Base-by-base conservation (phyloP, 2,888 invertebrate genomes). In the Andricus curvator region DNA sequence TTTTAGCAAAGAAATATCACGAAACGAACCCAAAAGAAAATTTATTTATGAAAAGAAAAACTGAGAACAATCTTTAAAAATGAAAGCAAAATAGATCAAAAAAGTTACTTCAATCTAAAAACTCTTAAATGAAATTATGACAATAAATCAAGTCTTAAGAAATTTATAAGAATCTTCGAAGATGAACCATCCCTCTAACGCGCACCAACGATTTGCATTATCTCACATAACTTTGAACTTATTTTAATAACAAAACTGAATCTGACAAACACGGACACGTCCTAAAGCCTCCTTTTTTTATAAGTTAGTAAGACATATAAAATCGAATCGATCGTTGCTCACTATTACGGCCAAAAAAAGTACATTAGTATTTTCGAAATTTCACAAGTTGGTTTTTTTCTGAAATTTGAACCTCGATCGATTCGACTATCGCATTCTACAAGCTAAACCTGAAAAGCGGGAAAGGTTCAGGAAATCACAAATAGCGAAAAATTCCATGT, bases 381-480 rank as follows among this genome's bases (percentile, higher is more conserved):
- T 41, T 13, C 11, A 13, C 41, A 41, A 41, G 8, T 65, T 37
- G n/a, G 5, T 37, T n/a, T 25, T 25, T 25, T 25, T 4, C 22
- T 9, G 9, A n/a, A 25, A 44, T 13, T 20, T 9, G n/a, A 79
- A 56, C 76, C 78, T 62, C 64, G 79, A 83, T 82, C 77, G 74
- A 83, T 17, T 82, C 80, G 80, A 82, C 60, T 33, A 65, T 77
- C 48, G 51, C 78, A 78, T 70, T 48, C 65, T 83, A 70, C 62
- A 80, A 80, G 68, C 78, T 81, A 80, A 60, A 76, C 22, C 25
- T 33, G n/a, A 48, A 44, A 78, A 33, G 41, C 67, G 56, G 83
- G 80, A 76, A 66, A 67, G 80, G 80, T 79, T 78, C 51, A 25
- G 65, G 15, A 80, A 84, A 84, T 80, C 68, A 84, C 64, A 82